A percentile compares a stretch with the other conserved stretches of the same genome.
Evolutionary conservation across 2,113 vertebrate species (phyloP).

Genomic region (Perca flavescens): DNA sequence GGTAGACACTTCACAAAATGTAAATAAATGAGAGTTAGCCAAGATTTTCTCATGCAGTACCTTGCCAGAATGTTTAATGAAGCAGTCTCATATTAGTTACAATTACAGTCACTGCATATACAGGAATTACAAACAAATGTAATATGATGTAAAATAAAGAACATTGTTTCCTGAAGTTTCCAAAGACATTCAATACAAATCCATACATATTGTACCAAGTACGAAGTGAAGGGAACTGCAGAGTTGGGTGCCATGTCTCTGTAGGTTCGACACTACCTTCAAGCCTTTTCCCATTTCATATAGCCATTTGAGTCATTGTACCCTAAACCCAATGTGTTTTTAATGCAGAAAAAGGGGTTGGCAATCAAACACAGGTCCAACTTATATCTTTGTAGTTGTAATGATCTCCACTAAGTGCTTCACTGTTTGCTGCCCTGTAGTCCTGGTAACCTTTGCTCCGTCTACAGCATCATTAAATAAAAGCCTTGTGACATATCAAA

Average conservation of each 20-base stretch:
- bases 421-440: slow-evolving; percentile 10
- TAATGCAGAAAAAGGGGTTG: background rate
- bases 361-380: background rate
- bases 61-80: background rate
- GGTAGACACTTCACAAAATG: background rate
- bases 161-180: too few relatives aligned
- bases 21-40: background rate
- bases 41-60: background rate
- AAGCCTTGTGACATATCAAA: slow-evolving; percentile 37
- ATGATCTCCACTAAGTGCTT: background rate
- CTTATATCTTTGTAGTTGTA: background rate
- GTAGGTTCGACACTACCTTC: background rate
- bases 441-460: slow-evolving; percentile 22
- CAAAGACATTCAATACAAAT: too few relatives aligned
- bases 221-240: background rate
- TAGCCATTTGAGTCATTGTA: too few relatives aligned
- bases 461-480: slow-evolving; percentile 44
- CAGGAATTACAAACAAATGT: too few relatives aligned
- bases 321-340: background rate
- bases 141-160: too few relatives aligned
- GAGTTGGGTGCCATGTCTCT: background rate
- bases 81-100: too few relatives aligned
- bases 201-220: too few relatives aligned
- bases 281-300: background rate
- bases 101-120: too few relatives aligned